A percentile compares a stretch with the other conserved stretches of the same genome.
These are phyloP conservation scores for Desmophyllum pertusum DNA, from an alignment of 92 coral and sea anemone species.

Conservation along the genomic window DNA sequence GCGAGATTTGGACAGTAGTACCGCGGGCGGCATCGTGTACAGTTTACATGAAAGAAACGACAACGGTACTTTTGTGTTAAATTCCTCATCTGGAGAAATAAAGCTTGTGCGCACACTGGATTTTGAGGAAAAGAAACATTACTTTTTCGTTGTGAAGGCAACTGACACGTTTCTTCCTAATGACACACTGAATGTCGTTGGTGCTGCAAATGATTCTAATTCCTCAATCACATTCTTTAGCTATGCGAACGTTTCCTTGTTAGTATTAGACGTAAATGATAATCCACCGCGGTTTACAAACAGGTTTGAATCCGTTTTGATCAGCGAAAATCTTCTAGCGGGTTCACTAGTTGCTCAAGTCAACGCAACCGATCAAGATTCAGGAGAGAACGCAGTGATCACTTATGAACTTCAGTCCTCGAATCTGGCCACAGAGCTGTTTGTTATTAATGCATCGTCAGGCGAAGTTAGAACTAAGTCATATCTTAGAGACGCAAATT, in stretches of 20 bases:
- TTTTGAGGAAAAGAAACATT: constrained; percentile 37
- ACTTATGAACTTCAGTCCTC: neutral
- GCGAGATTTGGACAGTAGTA: constrained; percentile 52
- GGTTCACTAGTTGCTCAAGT: constrained; percentile 45
- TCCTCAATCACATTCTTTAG: constrained; percentile 39
- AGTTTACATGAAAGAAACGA: constrained; percentile 20
- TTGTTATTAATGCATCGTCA: constrained; percentile 34
- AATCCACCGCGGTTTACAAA: constrained; percentile 42
- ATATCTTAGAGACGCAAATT: constrained; percentile 58
- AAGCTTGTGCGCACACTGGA: constrained; percentile 42
- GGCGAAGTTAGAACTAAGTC: constrained; percentile 44
- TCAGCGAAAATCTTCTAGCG: constrained; percentile 36
- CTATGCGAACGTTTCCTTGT: constrained; percentile 43
- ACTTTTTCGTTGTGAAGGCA: constrained; percentile 46
- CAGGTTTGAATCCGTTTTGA: constrained; percentile 25
- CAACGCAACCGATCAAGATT: constrained; percentile 51
- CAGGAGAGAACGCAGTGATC: constrained; percentile 48
- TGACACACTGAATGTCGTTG: neutral
- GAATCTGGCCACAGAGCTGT: constrained; percentile 2
- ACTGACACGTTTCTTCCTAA: constrained; percentile 45
- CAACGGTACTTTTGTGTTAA: constrained; percentile 44
- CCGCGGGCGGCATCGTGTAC: constrained; percentile 42
- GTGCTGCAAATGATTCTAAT: constrained; percentile 16
- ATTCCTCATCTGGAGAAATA: constrained; percentile 52
- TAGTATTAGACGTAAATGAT: constrained; percentile 55